A percentile compares a stretch with the other conserved stretches of the same genome.
Evolutionary conservation across 2,888 invertebrate species (phyloP).

Genomic region (Drosophila anomalipes): DNA sequence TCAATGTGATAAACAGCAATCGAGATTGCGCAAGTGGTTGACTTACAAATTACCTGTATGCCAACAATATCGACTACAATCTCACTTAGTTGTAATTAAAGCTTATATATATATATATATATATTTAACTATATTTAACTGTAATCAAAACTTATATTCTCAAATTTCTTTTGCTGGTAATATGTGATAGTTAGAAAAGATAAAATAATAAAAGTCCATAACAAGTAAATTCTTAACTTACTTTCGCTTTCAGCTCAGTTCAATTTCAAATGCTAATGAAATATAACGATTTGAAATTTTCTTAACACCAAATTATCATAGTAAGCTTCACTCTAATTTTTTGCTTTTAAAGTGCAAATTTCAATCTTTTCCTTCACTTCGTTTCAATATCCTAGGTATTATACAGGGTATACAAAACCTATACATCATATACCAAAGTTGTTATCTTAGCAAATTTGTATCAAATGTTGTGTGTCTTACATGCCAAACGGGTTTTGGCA

Average conservation of each 20-base stretch:
- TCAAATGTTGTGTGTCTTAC: neutral
- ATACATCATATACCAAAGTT: neutral
- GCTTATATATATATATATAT: too few relatives aligned
- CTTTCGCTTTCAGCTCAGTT: neutral
- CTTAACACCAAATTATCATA: neutral
- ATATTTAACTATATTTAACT: too few relatives aligned
- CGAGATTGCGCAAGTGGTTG: conserved; percentile 2
- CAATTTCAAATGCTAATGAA: too few relatives aligned
- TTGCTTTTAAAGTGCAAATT: neutral
- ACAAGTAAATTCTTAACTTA: neutral
- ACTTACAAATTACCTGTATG: conserved; percentile 5
- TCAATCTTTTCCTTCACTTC: neutral
- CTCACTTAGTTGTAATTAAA: neutral
- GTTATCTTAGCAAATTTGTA: neutral
- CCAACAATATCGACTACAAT: neutral
- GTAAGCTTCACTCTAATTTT: neutral
- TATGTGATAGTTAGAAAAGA: neutral
- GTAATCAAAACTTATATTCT: neutral
- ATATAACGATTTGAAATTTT: too few relatives aligned
- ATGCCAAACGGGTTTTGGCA: neutral
- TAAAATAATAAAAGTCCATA: neutral
- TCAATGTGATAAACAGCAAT: conserved; percentile 22
- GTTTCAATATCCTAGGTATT: neutral
- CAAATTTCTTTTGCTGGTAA: neutral
- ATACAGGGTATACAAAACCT: neutral